A percentile compares a stretch with the other conserved stretches of the same genome.
phyloP scores from a whole-genome alignment of 2,797 vertebrate species.

The Pantherophis alleghaniensis region DNA sequence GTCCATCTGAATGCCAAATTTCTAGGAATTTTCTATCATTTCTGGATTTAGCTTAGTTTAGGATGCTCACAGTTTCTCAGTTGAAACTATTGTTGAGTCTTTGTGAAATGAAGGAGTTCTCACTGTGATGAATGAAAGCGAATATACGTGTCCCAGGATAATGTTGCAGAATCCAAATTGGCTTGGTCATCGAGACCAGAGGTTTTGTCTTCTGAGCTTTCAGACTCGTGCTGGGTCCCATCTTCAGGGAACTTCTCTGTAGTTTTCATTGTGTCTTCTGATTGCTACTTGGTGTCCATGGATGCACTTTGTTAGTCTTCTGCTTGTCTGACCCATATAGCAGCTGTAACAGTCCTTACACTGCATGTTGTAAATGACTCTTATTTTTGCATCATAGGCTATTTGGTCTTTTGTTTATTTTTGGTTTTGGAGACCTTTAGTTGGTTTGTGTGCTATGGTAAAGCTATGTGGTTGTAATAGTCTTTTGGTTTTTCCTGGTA shows the following conservation, averaged over 20 bases:
- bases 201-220: neutral
- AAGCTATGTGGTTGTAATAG: neutral
- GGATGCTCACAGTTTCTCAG: neutral
- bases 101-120: neutral
- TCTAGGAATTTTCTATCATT: neutral
- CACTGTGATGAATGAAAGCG: neutral
- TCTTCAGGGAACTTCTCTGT: neutral
- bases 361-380: neutral
- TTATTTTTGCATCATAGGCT: neutral
- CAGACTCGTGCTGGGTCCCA: neutral
- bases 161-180: neutral
- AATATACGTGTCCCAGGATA: neutral
- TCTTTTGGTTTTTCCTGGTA: neutral
- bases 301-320: neutral
- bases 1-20: too few species aligned
- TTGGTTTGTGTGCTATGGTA: neutral
- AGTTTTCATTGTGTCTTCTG: neutral
- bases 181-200: neutral
- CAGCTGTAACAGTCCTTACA: neutral
- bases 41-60: neutral
- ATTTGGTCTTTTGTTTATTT: neutral
- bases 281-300: neutral
- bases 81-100: neutral
- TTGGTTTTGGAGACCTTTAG: neutral
- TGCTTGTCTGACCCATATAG: neutral